These are phyloP conservation scores for Eumaeus atala DNA, from an alignment of 1,140 invertebrate genomes.

Conservation along the genomic window DNA sequence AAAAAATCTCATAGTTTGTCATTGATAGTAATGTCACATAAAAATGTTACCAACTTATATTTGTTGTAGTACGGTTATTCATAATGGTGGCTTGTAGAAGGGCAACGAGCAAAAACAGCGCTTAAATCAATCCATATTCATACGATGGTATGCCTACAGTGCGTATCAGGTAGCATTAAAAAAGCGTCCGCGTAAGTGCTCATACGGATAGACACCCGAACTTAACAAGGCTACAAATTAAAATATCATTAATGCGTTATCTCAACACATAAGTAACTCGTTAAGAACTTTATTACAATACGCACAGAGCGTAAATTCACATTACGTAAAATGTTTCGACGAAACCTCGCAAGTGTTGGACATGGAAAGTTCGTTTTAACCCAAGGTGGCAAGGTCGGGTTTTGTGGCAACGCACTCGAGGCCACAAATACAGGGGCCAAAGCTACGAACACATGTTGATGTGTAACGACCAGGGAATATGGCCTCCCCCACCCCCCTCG, in stretches of 20 bases:
- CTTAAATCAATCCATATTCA: neutral
- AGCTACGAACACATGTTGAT: constrained; percentile 65
- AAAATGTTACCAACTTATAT: too few relatives aligned
- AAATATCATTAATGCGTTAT: constrained; percentile 40
- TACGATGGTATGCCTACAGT: neutral
- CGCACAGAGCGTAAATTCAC: constrained; percentile 17
- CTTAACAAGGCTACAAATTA: constrained; percentile 35
- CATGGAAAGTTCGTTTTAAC: constrained; percentile 19
- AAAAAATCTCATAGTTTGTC: too few relatives aligned
- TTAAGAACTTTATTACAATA: constrained; percentile 19
- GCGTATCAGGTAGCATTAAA: neutral
- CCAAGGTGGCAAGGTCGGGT: constrained; percentile 24
- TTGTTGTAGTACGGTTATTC: too few relatives aligned
- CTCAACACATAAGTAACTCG: constrained; percentile 22
- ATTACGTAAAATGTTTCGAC: constrained; percentile 20
- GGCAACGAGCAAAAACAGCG: neutral
- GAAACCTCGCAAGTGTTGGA: constrained; percentile 25
- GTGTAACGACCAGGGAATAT: constrained; percentile 32
- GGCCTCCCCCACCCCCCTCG: constrained; percentile 34
- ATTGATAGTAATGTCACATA: too few relatives aligned
- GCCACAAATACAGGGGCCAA: constrained; percentile 46
- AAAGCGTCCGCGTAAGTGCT: neutral
- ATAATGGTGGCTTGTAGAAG: too few relatives aligned
- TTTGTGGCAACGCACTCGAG: constrained; percentile 33
- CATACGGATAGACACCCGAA: constrained; percentile 29